Conservation (phyloP, 2,113 vertebrate species). For the Malurus melanocephalus region DNA sequence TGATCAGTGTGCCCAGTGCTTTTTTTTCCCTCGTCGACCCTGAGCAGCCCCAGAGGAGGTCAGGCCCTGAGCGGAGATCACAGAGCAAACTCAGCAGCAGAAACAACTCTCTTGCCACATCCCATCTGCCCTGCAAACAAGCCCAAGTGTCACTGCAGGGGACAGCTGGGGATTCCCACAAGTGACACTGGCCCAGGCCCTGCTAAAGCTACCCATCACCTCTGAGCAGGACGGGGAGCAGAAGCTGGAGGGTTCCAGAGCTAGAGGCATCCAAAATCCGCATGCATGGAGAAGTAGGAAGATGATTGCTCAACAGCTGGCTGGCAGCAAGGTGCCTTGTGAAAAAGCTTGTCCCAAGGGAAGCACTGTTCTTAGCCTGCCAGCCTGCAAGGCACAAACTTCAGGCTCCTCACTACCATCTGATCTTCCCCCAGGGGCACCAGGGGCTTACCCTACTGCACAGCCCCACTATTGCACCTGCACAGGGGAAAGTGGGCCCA, state of each 20-base stretch:
- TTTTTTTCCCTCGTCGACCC: neutral
- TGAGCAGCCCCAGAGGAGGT: neutral
- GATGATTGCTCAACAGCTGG: slow-evolving; percentile 25
- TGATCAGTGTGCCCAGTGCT: neutral
- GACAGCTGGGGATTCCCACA: neutral
- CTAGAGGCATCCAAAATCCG: neutral
- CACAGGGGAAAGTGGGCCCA: neutral
- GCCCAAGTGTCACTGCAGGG: neutral
- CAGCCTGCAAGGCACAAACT: neutral
- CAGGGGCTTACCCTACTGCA: neutral
- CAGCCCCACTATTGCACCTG: neutral
- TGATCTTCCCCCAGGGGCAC: neutral
- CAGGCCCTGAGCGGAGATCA: neutral
- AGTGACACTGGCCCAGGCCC: neutral
- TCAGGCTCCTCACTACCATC: neutral
- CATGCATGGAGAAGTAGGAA: neutral
- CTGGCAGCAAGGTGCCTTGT: neutral
- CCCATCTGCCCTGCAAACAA: neutral
- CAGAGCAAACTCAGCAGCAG: neutral
- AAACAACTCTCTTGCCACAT: neutral
- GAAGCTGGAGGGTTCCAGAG: neutral
- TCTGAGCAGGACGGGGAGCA: neutral
- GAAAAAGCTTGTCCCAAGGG: slow-evolving; percentile 27
- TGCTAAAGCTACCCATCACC: neutral
- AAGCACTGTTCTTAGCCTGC: neutral